Percentiles rank a stretch among this genome's conserved stretches.
Evolutionary conservation across 2,113 vertebrate species (phyloP).

Genomic region (Notothenia coriiceps): DNA sequence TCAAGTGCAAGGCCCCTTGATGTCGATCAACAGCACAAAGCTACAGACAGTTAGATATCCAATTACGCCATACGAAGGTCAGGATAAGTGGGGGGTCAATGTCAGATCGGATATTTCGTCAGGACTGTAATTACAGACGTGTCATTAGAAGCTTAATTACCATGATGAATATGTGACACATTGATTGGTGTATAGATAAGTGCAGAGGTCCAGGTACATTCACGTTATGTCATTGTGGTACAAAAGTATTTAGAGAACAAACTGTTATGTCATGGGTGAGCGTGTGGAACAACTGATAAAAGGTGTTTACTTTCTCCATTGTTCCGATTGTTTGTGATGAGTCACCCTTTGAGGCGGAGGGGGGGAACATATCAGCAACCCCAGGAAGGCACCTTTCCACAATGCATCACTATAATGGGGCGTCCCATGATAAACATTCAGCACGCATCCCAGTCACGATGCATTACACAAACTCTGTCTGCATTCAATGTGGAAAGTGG

Average conservation of each 20-base stretch:
- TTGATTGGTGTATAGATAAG: conserved; percentile 39
- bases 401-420: conserved; percentile 17
- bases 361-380: background rate
- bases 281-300: background rate
- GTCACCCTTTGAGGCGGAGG: conserved; percentile 21
- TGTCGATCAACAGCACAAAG: conserved; percentile 61
- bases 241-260: conserved; percentile 39
- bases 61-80: conserved; percentile 69
- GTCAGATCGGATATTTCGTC: conserved; percentile 52
- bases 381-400: conserved; percentile 35
- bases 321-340: conserved; percentile 43
- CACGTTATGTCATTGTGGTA: conserved; percentile 21
- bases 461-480: conserved; percentile 2
- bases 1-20: conserved; percentile 62
- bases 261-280: background rate
- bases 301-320: conserved; percentile 33
- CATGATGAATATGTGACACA: conserved; percentile 40
- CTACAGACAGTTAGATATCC: conserved; percentile 42
- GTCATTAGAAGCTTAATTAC: conserved; percentile 42
- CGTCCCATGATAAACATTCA: conserved; percentile 4
- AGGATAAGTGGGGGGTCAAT: conserved; percentile 49
- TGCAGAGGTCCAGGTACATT: conserved; percentile 20
- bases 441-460: background rate
- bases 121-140: conserved; percentile 40
- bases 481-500: conserved; percentile 23